Evolutionary conservation across 2,888 invertebrate species (phyloP).

Genomic region (Ormia ochracea): DNA sequence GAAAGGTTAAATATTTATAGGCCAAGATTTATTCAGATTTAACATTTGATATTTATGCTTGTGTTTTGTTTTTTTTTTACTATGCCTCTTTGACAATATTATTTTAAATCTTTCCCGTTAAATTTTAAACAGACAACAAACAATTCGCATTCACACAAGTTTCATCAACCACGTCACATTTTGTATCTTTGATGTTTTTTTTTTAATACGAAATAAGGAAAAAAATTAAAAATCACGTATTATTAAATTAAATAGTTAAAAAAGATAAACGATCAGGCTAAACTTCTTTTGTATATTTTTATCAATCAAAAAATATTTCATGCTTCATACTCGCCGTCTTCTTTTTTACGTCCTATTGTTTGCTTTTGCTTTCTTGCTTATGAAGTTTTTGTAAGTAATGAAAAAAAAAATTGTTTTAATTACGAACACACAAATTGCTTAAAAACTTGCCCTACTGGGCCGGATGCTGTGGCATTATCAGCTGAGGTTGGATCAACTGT

Average conservation of each 20-base stretch:
- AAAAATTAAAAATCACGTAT: slow-evolving; percentile 24
- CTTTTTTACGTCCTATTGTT: slow-evolving; percentile 5
- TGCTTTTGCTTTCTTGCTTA: slow-evolving; percentile 24
- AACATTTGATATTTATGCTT: slow-evolving; percentile 26
- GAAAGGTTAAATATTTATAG: slow-evolving; percentile 29
- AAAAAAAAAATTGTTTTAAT: slow-evolving; percentile 49
- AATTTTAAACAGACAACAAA: slow-evolving; percentile 52
- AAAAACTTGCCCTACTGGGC: slow-evolving; percentile 68
- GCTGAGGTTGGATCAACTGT: slow-evolving; percentile 74
- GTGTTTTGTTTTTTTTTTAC: slow-evolving; percentile 38
- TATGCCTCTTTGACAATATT: slow-evolving; percentile 51
- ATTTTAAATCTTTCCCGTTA: slow-evolving; percentile 20
- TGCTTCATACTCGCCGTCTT: not conserved
- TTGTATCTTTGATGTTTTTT: slow-evolving; percentile 23
- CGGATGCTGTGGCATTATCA: slow-evolving; percentile 76
- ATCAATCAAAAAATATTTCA: slow-evolving; percentile 23
- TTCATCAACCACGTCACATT: slow-evolving; percentile 37
- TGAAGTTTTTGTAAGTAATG: slow-evolving; percentile 39
- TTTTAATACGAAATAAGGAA: slow-evolving; percentile 7
- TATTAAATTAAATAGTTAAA: slow-evolving; percentile 30
- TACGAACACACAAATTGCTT: slow-evolving; percentile 59
- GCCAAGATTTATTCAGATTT: slow-evolving; percentile 51
- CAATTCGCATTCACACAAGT: slow-evolving; percentile 55
- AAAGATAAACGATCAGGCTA: not conserved
- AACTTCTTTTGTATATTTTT: slow-evolving; percentile 1